Base-by-base conservation (phyloP, 2,888 invertebrate species). In the Invenusta paracnida region DNA sequence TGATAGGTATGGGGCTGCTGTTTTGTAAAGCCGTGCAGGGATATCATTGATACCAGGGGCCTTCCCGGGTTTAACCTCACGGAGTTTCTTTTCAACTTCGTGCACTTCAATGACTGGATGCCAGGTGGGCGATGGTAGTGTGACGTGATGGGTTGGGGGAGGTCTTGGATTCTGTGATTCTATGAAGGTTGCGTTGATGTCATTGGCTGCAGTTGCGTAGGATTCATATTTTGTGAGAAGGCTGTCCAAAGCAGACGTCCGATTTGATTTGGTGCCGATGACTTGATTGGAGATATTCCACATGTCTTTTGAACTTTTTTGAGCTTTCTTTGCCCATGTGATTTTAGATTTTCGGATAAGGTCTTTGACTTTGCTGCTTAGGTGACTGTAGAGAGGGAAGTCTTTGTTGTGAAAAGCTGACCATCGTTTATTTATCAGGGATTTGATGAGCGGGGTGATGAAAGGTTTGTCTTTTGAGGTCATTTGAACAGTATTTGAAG, bases 381-480 rank as follows among this genome's bases (percentile, higher is more conserved):
- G 79, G 29, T 79, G 79, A 27, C 29, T 28, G 29, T 79, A 79
- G 79, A 79, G 79, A 27, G 79, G 79, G 29, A 79, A 79, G 29
- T 79, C 29, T 28, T 79, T 79, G 23, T 79, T n/a, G 29, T 28
- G 79, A n/a, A 27, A 79, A 28, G 79, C 79, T 27, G 23, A 27
- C 79, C 79, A 79, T 79, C 79, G 23, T n/a, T 79, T 28, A 28
- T 79, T 79, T 79, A 79, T 79, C 79, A 79, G 29, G 27, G 79
- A 79, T 79, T 79, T 79, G 27, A 79, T 28, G 23, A 79, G 29
- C 29, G 79, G 79, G 23, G 79, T 79, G 27, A 79, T 28, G 27
- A 23, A 79, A 27, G 79, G 79, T 28, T 79, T 79, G 23, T n/a
- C 29, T 28, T 79, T 79, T 27, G 23, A 23, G 23, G 79, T 79